Evolutionary conservation across 2,113 vertebrate genomes (phyloP).

Genomic region (Fregetta grallaria): DNA sequence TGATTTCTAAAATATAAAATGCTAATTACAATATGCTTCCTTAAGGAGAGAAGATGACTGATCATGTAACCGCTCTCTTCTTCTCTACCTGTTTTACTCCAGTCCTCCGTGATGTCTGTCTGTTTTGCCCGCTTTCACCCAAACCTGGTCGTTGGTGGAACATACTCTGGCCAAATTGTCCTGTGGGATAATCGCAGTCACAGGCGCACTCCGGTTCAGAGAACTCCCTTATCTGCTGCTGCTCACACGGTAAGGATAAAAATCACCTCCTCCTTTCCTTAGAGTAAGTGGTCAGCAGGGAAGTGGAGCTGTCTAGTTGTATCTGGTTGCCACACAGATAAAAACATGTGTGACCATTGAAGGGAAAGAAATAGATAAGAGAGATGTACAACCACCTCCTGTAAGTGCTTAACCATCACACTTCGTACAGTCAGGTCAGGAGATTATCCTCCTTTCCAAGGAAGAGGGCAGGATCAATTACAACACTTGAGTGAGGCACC

Average conservation of each 20-base stretch:
- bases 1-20: neutral
- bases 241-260: conserved; percentile 89
- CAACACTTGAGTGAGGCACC: neutral
- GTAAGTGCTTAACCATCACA: neutral
- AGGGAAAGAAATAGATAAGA: neutral
- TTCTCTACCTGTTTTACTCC: conserved; percentile 30
- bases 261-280: neutral
- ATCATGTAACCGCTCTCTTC: neutral
- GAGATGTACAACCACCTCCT: neutral
- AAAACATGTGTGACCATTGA: neutral
- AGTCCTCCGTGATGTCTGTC: conserved; percentile 97
- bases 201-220: conserved; percentile 92
- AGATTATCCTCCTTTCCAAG: neutral
- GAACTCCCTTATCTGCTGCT: conserved; percentile 94
- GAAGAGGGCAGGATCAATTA: neutral
- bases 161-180: conserved; percentile 96
- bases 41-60: neutral
- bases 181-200: conserved; percentile 98
- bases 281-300: neutral
- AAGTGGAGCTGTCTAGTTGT: neutral
- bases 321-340: neutral
- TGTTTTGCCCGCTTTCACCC: conserved; percentile 97
- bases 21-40: neutral
- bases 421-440: neutral
- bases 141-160: conserved; percentile 93